Evolutionary conservation across 2,797 vertebrate species (phyloP).

Genomic region (Botia kubotai): DNA sequence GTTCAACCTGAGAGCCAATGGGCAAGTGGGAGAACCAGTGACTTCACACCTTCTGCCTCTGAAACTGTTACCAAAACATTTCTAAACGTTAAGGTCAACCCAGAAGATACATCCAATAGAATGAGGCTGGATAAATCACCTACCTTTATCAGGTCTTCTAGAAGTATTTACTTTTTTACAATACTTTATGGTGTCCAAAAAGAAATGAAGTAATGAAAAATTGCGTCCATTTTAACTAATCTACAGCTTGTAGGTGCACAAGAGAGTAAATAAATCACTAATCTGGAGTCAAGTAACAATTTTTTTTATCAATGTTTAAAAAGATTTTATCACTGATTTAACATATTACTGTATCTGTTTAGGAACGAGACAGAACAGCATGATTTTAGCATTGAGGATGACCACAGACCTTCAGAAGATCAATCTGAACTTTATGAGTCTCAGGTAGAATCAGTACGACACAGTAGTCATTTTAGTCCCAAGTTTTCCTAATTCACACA

Average conservation of each 20-base stretch:
- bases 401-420: background rate
- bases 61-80: constrained; percentile 46
- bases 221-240: too few species aligned
- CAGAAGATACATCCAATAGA: background rate
- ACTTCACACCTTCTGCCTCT: constrained; percentile 30
- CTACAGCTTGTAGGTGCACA: too few species aligned
- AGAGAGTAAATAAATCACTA: too few species aligned
- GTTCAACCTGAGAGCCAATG: background rate
- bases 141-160: constrained; percentile 66
- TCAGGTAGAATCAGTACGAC: constrained; percentile 34
- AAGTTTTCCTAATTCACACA: background rate
- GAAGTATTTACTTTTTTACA: background rate
- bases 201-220: too few species aligned
- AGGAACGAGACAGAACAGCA: constrained; percentile 48
- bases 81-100: constrained; percentile 12
- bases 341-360: constrained; percentile 15
- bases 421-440: background rate
- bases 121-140: constrained; percentile 42
- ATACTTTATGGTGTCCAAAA: background rate
- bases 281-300: too few species aligned
- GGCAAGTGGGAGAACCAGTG: background rate
- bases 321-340: background rate
- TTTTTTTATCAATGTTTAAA: too few species aligned
- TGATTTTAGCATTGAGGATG: constrained; percentile 21
- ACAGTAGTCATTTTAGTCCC: background rate